Base-by-base conservation (phyloP, 1,140 invertebrate species). In the Calephelis virginiensis region DNA sequence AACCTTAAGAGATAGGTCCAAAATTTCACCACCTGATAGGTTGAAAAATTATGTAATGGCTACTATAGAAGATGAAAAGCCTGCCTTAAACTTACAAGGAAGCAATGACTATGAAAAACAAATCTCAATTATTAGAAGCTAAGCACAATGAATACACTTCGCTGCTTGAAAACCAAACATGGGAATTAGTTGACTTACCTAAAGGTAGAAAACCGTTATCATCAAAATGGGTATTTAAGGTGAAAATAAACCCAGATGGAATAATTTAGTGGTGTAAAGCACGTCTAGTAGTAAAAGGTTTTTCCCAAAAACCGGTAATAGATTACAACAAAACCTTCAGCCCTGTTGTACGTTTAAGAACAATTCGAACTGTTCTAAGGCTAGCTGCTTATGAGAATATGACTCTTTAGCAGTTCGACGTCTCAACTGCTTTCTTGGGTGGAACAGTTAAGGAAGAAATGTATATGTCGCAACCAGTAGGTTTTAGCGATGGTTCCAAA, bases 201-300 rank as follows among this genome's bases (percentile, higher is more conserved):
- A 70, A 70, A 14, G 53, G 53, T 38, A 56, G 64, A 8, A 70
- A 70, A 45, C 14, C 60, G 14, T 43, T 70, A 37, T 17, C 68
- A 17, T 70, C 63, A 12, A 70, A 66, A 59, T 70, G 63, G 68
- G 64, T 70, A 12, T 70, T 53, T 48, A 53, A 56, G 53, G 46
- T 66, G 3, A 70, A 70, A 14, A 62, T 11, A 6, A 70, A 66
- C 17, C 38, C 50, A 56, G 53, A 67, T 59, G 63, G 63, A 28
- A 62, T 28, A 14, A 12, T 66, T 43, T 60, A 53, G n/a, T 7
- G 17, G 46, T 66, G 63, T 11, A 70, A 66, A 59, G 64, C 63
- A 11, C 13, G 63, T 28, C 17, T 69, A 45, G 68, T 69, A 6
- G 46, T 56, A 17, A 69, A 62, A 45, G 67, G 13, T 69, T 60